These are phyloP conservation scores for Cactoblastis cactorum DNA, from an alignment of 2,888 invertebrate species.

Conservation along the genomic window DNA sequence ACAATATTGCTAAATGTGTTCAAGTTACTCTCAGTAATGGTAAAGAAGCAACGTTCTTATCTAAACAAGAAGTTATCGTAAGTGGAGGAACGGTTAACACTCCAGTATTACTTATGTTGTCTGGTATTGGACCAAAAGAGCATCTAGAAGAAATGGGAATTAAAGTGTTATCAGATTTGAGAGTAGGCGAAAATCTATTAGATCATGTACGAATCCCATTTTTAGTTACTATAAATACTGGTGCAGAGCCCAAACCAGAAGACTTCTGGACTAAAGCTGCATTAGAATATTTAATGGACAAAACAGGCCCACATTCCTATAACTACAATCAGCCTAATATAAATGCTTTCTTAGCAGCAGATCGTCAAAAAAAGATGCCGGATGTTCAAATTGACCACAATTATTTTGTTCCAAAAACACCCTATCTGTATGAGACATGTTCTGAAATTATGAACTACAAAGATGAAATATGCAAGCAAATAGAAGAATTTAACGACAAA, in stretches of 20 bases:
- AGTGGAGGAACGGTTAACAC: slow-evolving; percentile 63
- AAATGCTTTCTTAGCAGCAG: slow-evolving; percentile 61
- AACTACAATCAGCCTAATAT: slow-evolving; percentile 67
- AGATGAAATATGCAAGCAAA: slow-evolving; percentile 57
- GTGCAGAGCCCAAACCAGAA: slow-evolving; percentile 45
- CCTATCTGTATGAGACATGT: slow-evolving; percentile 53
- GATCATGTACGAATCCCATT: slow-evolving; percentile 69
- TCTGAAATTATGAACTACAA: slow-evolving; percentile 47
- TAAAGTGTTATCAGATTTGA: slow-evolving; percentile 46
- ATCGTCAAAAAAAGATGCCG: slow-evolving; percentile 46
- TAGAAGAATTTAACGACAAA: slow-evolving; percentile 53
- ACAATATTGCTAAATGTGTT: slow-evolving; percentile 46
- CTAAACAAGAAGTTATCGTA: slow-evolving; percentile 55
- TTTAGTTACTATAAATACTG: slow-evolving; percentile 54
- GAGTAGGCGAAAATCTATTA: slow-evolving; percentile 69
- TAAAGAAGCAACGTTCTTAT: slow-evolving; percentile 40
- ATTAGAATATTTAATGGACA: slow-evolving; percentile 58
- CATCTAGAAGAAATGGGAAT: slow-evolving; percentile 48
- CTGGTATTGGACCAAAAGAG: slow-evolving; percentile 57
- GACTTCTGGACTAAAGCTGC: slow-evolving; percentile 56
- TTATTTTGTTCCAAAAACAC: slow-evolving; percentile 60
- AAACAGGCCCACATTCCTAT: slow-evolving; percentile 57
- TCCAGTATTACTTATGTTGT: slow-evolving; percentile 56
- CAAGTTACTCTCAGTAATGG: slow-evolving; percentile 42
- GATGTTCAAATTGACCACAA: slow-evolving; percentile 70